A percentile compares a stretch with the other conserved stretches of the same genome.
Evolutionary conservation across 2,113 vertebrate genomes (phyloP).

Genomic region (Vidua chalybeata): DNA sequence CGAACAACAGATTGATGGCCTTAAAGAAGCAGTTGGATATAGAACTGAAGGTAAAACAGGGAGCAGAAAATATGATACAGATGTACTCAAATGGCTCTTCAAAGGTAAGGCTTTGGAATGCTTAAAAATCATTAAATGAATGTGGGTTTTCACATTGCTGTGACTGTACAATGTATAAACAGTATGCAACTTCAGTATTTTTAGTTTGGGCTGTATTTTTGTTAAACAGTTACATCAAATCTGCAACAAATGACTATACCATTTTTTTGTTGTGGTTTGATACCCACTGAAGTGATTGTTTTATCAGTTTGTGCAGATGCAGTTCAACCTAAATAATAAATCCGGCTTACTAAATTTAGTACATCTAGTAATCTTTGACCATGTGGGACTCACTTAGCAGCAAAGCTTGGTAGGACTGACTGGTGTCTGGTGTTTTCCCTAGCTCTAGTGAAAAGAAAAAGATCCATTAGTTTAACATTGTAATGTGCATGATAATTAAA

Average conservation of each 20-base stretch:
- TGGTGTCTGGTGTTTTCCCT: not conserved
- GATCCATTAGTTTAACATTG: not conserved
- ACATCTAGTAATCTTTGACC: constrained; percentile 35
- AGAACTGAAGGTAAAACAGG: constrained; percentile 97
- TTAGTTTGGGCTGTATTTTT: not conserved
- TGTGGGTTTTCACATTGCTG: not conserved
- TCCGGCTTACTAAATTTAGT: constrained; percentile 40
- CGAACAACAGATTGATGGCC: constrained; percentile 88
- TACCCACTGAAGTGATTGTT: not conserved
- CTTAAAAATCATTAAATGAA: not conserved
- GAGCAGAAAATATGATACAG: constrained; percentile 99
- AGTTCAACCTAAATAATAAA: constrained; percentile 44
- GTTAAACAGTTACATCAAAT: not conserved
- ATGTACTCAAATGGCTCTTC: constrained; percentile 98
- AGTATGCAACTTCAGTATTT: not conserved
- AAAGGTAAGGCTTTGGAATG: constrained; percentile 81
- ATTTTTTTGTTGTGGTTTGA: not conserved
- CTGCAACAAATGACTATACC: not conserved
- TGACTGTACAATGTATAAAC: not conserved
- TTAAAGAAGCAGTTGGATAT: constrained; percentile 97
- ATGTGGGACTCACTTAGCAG: not conserved
- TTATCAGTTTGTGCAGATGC: not conserved
- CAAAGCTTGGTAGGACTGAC: not conserved
- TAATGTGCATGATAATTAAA: not conserved
- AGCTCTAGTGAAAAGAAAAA: not conserved